Base-by-base conservation (phyloP, 2,797 vertebrate species). In the Selene dorsalis region DNA sequence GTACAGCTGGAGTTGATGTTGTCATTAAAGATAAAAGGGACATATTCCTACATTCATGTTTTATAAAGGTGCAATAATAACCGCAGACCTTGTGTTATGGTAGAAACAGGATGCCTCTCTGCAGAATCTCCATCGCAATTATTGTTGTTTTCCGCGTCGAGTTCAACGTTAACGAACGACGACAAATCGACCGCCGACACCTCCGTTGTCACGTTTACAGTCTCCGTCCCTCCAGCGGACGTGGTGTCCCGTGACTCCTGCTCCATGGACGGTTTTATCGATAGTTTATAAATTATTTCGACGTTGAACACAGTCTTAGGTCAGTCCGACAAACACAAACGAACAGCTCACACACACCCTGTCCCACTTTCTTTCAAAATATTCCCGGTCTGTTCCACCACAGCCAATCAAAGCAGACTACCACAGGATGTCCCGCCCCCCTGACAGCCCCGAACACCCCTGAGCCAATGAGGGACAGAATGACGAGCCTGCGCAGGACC, bases 331-430 rank as follows among this genome's bases (percentile, higher is more conserved):
- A 30, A 32, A 58, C 22, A 24, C n/a, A 57, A 52, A 11, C 1
- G 9, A 5, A 61, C 39, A 3, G 35, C 52, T 35, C 32, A 35
- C 32, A 32, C 48, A 63, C 86, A 56, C 76, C 77, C 76, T 60
- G 14, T 10, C 24, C 14, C 48, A 61, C 32, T 8, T 53, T 73
- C 24, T 75, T 93, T 93, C 84, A 87, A 93, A 93, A 55, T 80
- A 60, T 82, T 79, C 92, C 88, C 87, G 86, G 88, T 69, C 13
- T 26, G 26, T 6, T 1, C 1, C 24, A 11, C 6, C 3, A 10
- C 63, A 77, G 69, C 88, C 88, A 89, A 89, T 86, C 43, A 13
- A 3, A 56, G 3, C 64, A 14, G 3, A 9, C 10, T 43, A 0
- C 2, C 12, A 1, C 61, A 12, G 41, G 35, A 65, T 22, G 17